Conservation (phyloP, 2,797 vertebrate genomes). For the Buceros bicornis region DNA sequence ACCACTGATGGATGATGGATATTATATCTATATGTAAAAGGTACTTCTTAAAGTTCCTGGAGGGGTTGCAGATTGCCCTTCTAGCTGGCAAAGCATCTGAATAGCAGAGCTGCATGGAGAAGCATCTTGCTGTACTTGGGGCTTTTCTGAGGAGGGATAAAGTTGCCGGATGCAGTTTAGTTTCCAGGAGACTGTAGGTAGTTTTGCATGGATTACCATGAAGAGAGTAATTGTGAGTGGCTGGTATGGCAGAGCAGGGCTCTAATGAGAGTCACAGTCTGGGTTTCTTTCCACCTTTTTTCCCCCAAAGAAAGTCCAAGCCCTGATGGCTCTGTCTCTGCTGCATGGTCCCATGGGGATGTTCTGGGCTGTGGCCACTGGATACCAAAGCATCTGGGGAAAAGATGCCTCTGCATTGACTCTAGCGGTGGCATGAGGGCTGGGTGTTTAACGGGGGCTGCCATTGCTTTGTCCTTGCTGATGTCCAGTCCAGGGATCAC, state of each 20-base stretch:
- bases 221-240: background rate
- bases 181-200: background rate
- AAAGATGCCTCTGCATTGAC: background rate
- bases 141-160: background rate
- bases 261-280: background rate
- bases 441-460: fast-evolving
- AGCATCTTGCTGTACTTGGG: background rate
- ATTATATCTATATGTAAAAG: background rate
- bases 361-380: background rate
- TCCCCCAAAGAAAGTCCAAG: background rate
- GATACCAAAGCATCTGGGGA: background rate
- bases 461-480: fast-evolving
- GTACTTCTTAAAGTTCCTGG: background rate
- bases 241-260: background rate
- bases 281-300: background rate
- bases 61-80: background rate
- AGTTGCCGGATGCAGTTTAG: background rate
- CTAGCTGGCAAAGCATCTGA: background rate
- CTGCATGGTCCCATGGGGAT: fast-evolving
- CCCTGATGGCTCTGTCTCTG: background rate
- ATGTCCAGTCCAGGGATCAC: background rate
- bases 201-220: background rate
- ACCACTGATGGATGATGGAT: background rate
- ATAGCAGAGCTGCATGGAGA: background rate
- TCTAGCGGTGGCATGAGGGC: fast-evolving